Evolutionary conservation across 2,797 vertebrate species (phyloP), one percentile per base, ranked within the genome.

Genomic region (Zalophus californianus): DNA sequence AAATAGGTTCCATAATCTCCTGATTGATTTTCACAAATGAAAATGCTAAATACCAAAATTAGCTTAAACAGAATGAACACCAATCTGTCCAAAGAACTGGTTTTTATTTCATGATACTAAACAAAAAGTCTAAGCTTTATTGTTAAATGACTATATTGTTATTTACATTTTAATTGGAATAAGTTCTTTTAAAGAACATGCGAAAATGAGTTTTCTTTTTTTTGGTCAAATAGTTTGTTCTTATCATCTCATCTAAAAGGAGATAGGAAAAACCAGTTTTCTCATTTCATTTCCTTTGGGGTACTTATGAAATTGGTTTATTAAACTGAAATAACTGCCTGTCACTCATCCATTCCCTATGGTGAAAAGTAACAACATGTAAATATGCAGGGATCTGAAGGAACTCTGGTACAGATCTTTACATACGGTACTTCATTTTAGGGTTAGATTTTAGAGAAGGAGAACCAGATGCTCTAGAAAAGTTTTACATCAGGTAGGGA

Each of bases 11-110:
- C 64, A 75, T 79, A 86, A 38, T 88, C 60, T 95, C 48, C 27
- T 88, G 23, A 82, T 5, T 48, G 44, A 89, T 84, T 92, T 93
- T 94, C 52, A 90, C 70, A 97, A 86, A 70, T 16, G 38, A 54
- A 97, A 96, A 91, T 48, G 13, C 54, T 90, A 93, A 94, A 94
- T 32, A 95, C 52, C 92, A 96, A 78, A 91, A 88, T 60, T 44
- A 83, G 35, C 15, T 92, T 94, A 94, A 95, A 96, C 3, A 94
- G 68, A 88, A 85, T 83, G 32, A 92, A 92, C 72, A 95, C 52
- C 48, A 86, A 60, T 84, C 64, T 94, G 27, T 91, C 68, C 20
- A 86, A 97, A 96, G 66, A 70, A 91, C 27, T 93, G 29, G 77
- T 64, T 70, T 97, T 87, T 93, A 96, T 91, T 97, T 86, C 60